Base-by-base conservation (phyloP, 2,113 vertebrate genomes). In the Burhinus bistriatus region DNA sequence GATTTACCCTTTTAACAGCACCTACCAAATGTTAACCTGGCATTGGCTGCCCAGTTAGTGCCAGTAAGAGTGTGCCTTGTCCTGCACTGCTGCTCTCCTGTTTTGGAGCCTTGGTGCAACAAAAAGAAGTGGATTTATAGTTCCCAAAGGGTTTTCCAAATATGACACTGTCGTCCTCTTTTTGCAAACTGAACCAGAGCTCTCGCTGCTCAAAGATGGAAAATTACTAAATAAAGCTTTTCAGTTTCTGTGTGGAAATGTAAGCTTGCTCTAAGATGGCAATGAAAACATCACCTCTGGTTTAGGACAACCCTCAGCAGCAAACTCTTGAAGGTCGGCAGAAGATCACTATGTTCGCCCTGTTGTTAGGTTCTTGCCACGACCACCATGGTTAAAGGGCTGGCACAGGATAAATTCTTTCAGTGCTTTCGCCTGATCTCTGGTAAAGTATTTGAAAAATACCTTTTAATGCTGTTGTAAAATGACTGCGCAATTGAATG, bases 161-260 rank as follows among this genome's bases (percentile, higher is more conserved):
- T 77, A 17, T 4, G 2, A 9, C 9, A 5, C 59, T 6, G 2
- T 32, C 0, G 0, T 70, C 12, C 2, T 93, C 61, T 18, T 73
- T 79, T 27, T 34, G 40, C n/a, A 21, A 15, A 59, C 22, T 38
- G 38, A 32, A 55, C 34, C 2, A 1, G 44, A 89, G 54, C 47
- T 64, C 69, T 49, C 64, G 11, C 29, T 9, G 68, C 16, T 73
- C 5, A 7, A 23, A 75, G 72, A 11, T 49, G 36, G 64, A 47
- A 71, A 81, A 11, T 55, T 52, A 64, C 84, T 71, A 51, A 70
- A 45, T 51, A 18, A 20, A 62, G 36, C 26, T 62, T 71, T 77
- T 61, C 2, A 5, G 9, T 52, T 69, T 49, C 44, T 71, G 55
- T 45, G 59, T 82, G 87, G 19, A 20, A 61, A 15, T 8, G 25